Base-by-base conservation (phyloP, 2,888 invertebrate genomes). In the Pristionchus maxplancki region DNA sequence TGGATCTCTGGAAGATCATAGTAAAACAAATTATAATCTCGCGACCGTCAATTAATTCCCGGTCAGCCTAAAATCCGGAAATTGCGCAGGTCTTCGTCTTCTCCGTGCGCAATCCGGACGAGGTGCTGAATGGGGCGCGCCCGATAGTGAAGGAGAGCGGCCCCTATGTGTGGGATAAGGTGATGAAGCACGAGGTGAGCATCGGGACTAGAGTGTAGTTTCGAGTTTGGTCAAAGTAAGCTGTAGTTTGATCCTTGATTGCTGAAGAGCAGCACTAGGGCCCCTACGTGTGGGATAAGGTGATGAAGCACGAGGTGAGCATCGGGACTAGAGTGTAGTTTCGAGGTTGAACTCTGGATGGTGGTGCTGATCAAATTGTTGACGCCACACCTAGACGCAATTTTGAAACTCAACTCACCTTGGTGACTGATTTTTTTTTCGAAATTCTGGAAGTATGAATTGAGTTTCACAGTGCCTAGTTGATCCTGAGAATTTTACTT, bases 211-310 rank as follows among this genome's bases (percentile, higher is more conserved):
- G 53, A 20, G 44, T 44, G 44, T 44, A 44, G 44, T 44, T 44
- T 44, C 44, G 44, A 44, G 44, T 44, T 44, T 44, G n/a, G n/a
- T n/a, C n/a, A n/a, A n/a, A n/a, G n/a, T n/a, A n/a, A n/a, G n/a
- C n/a, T n/a, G n/a, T 44, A 9, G 44, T 67, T 67, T 86, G 67
- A 67, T 50, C 28, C 64, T 85, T 85, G 15, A 13, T 8, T 8
- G 28, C 13, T 58, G 53, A 28, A 53, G 58, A 17, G n/a, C n/a
- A n/a, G n/a, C n/a, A n/a, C n/a, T n/a, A n/a, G n/a, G 95, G 95
- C 11, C 95, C 95, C 1, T 95, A 94, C 89, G 91, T 91, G 34
- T 95, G 94, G 89, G 92, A 93, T 89, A 93, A 94, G 87, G 92
- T 90, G 58, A 89, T 93, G 67, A 92, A 92, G 88, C 90, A 94